Percentiles rank a stretch among this genome's conserved stretches.
Conservation (phyloP, 2,888 invertebrate genomes). For the Phania funesta region DNA sequence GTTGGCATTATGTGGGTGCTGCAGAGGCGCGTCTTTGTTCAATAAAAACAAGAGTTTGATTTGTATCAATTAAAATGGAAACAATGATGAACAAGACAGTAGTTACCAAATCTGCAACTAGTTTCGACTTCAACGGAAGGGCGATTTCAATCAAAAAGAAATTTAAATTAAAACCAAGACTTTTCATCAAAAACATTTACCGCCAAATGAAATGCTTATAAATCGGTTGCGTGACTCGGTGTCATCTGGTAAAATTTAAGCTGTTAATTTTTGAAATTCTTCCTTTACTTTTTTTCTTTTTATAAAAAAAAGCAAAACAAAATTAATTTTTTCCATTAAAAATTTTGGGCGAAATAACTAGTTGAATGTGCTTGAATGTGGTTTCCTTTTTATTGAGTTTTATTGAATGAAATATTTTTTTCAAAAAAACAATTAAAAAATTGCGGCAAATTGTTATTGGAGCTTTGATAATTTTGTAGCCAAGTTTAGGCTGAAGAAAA, state of each 20-base stretch:
- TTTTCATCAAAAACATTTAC: constrained; percentile 40
- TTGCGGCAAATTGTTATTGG: constrained; percentile 47
- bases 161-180: constrained; percentile 45
- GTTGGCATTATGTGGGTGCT: constrained; percentile 59
- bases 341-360: constrained; percentile 38
- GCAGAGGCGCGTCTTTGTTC: constrained; percentile 10
- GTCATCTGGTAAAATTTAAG: constrained; percentile 54
- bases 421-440: constrained; percentile 50
- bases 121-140: constrained; percentile 34
- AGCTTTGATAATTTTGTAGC: constrained; percentile 24
- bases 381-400: constrained; percentile 28
- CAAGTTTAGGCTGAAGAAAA: not conserved
- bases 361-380: constrained; percentile 8
- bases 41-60: constrained; percentile 67
- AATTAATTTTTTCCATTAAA: constrained; percentile 34
- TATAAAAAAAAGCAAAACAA: not conserved
- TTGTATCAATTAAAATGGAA: constrained; percentile 71
- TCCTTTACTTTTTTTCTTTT: not conserved
- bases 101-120: constrained; percentile 56
- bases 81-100: constrained; percentile 55
- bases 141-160: constrained; percentile 41
- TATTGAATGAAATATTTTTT: constrained; percentile 46
- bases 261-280: constrained; percentile 40
- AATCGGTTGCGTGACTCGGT: constrained; percentile 63
- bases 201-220: constrained; percentile 30